Evolutionary conservation across 37 sponge, comb jelly and placozoan species (phyloP), one percentile per base, ranked within the genome.

Genomic region (Agelas oroides): DNA sequence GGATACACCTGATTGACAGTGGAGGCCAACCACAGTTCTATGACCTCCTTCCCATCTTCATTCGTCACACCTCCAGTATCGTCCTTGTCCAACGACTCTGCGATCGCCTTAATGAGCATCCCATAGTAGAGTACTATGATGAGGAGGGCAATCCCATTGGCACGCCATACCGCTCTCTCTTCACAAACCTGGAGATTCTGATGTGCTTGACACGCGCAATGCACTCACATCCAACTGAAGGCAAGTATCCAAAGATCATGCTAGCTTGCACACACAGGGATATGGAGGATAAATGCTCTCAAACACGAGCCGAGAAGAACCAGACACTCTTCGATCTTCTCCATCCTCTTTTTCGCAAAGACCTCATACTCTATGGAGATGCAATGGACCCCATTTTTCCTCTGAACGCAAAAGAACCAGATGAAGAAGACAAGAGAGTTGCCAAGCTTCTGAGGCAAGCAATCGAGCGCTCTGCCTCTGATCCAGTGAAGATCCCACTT

Each of bases 1-100:
- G 38, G 72, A 71, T 75, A 56, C 57, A 54, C 30, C 32, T 54
- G 0, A 75, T 40, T 28, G 75, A 75, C 75, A 75, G 75, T 75
- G 75, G 75, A 25, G 75, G 75, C 6, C 75, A 75, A 54, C 75
- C 27, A 16, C 31, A 36, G 18, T 75, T 32, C 56, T 30, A 54
- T 2, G 58, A 75, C 56, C 54, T 75, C 75, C 30, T 30, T 31
- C 75, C 75, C 28, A 27, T 75, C 56, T 75, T 75, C 57, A 54
- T 55, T 14, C 30, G n/a, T 1, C 30, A n/a, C 30, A 52, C 30
- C 31, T 28, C 56, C 27, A 55, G 15, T 0, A 24, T 15, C 53
- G 2, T 75, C 23, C 53, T 75, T 75, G 75, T 75, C 25, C 34
- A 55, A 2, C 54, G 56, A 14, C 57, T 75, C 33, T 54, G 25